Evolutionary conservation across 2,797 vertebrate species (phyloP).

Genomic region (Synaphobranchus kaupii): DNA sequence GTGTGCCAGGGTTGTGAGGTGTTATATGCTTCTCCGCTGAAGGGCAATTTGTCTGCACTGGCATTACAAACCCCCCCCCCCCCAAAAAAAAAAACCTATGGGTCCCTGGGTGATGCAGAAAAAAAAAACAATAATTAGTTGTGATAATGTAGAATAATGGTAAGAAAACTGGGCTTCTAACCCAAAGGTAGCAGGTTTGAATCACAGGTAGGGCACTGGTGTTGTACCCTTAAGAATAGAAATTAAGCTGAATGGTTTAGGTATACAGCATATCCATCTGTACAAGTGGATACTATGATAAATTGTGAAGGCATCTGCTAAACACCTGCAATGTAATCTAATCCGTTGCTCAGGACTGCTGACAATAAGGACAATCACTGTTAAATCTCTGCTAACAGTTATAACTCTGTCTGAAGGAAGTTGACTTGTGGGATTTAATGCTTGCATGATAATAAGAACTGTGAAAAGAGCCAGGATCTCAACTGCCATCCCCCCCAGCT

Average conservation of each 20-base stretch:
- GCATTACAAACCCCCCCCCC: no score
- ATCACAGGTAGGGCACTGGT: neutral
- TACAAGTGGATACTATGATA: neutral
- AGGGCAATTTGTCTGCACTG: slow-evolving; percentile 52
- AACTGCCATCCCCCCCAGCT: slow-evolving; percentile 16
- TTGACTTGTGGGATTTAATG: slow-evolving; percentile 41
- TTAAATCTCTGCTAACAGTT: slow-evolving; percentile 51
- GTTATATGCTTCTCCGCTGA: slow-evolving; percentile 24
- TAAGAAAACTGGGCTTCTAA: neutral
- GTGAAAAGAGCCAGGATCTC: slow-evolving; percentile 40
- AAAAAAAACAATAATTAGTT: neutral
- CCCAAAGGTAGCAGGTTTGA: neutral
- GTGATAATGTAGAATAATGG: neutral
- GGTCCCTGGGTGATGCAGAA: neutral
- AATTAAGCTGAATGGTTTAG: neutral
- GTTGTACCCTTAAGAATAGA: neutral
- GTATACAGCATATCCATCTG: neutral
- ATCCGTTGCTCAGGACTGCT: slow-evolving; percentile 33
- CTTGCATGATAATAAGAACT: slow-evolving; percentile 41
- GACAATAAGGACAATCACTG: slow-evolving; percentile 22
- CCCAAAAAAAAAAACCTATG: neutral
- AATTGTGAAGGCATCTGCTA: neutral
- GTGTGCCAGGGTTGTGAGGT: neutral
- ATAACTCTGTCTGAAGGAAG: slow-evolving; percentile 39
- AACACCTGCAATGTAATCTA: neutral